Base-by-base conservation (phyloP, 2,888 invertebrate genomes). In the Ischnus inquisitorius region DNA sequence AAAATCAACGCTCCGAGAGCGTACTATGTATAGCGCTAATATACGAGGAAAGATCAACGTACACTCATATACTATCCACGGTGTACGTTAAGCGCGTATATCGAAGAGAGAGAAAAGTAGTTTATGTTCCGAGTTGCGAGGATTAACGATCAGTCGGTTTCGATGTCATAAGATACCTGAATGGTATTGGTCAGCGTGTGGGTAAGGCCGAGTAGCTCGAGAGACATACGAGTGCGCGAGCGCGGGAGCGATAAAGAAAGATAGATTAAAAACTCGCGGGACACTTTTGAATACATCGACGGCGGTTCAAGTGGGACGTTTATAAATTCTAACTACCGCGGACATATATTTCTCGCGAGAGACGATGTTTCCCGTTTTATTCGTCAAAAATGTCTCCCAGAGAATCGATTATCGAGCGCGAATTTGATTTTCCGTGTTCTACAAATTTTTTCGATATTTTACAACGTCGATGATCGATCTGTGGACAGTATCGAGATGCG, bases 81-180 rank as follows among this genome's bases (percentile, higher is more conserved):
- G n/a, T 1, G n/a, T 60, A 60, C 5, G 5, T 14, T 25, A n/a
- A 46, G 51, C 67, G 57, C 16, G 28, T 75, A 79, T 46, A 54
- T 68, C 74, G 41, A 69, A 83, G 51, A 82, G 64, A 83, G 54
- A 54, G 57, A 62, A 74, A 79, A 83, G 82, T 79, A 79, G 79
- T 83, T 83, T 83, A 83, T 83, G 82, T 79, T 75, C 69, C 69
- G 64, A 83, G 79, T 65, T 46, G 68, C 82, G 64, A 83, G 82
- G 79, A 83, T 83, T 83, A 83, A 83, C 82, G 82, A 83, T 83
- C 82, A 64, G 68, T 83, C 82, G 82, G 64, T 79, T 69, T 75
- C 79, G 82, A 83, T 83, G 82, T 83, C 82, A 83, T 79, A 83
- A 83, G 82, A 83, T 83, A 74, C 41, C 41, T 41, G 76, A 60